A percentile compares a stretch with the other conserved stretches of the same genome.
These are phyloP conservation scores for Pelagia noctiluca DNA, from an alignment of 30 jellyfish, hydroid and myxozoan genomes.

Conservation along the genomic window DNA sequence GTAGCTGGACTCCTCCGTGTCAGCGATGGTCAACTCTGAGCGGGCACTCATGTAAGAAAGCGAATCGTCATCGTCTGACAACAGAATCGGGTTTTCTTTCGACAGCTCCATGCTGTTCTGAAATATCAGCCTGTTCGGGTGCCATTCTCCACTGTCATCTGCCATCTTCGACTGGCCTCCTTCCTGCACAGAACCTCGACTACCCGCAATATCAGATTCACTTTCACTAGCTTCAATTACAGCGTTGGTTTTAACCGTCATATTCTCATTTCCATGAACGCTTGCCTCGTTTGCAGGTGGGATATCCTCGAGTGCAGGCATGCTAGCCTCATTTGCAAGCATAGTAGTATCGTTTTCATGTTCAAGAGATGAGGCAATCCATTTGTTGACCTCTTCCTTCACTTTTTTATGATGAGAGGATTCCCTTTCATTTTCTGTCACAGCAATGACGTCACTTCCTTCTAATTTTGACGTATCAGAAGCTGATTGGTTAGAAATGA, in stretches of 20 bases:
- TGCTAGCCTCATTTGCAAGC: too few relatives aligned
- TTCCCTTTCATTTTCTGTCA: neutral
- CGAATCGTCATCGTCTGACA: conserved; percentile 81
- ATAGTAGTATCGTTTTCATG: neutral
- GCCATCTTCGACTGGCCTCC: neutral
- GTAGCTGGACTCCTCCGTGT: conserved; percentile 57
- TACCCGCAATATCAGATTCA: neutral
- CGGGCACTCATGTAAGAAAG: conserved; percentile 88
- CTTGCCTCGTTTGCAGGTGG: neutral
- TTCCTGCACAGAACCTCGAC: neutral
- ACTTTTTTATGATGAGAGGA: neutral
- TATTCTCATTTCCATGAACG: neutral
- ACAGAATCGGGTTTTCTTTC: conserved; percentile 65
- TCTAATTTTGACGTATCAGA: neutral
- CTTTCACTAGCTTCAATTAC: neutral
- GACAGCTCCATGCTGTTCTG: conserved; percentile 79
- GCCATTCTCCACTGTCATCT: neutral
- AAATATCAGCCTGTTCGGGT: neutral
- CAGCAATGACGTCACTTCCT: neutral
- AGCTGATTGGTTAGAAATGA: neutral
- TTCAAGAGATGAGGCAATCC: conserved; percentile 52
- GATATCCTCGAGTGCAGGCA: conserved; percentile 35
- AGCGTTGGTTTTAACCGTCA: neutral
- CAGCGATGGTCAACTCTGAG: conserved; percentile 81
- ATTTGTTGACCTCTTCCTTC: conserved; percentile 41